Evolutionary conservation across 2,797 vertebrate genomes (phyloP), one percentile per base, ranked within the genome.

Genomic region (Phataginus tricuspis): DNA sequence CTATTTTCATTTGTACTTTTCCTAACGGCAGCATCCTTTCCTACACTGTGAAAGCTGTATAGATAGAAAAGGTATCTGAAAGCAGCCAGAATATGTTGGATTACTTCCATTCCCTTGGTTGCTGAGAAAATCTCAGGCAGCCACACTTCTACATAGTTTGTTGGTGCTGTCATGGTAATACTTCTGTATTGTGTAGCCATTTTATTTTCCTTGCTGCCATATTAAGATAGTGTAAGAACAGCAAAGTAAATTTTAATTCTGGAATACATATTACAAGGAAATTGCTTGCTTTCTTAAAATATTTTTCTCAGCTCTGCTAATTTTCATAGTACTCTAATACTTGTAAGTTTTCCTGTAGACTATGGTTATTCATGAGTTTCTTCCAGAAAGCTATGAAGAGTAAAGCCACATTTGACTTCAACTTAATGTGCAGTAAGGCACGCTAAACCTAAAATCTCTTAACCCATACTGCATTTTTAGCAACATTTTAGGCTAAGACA

Each of bases 171-270:
- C 42, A 27, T 59, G 11, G 59, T 90, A 94, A 94, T 96, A 39
- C 25, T 59, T 94, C 74, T 37, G 31, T 92, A 29, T 93, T 96
- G 61, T 92, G 31, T 86, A 71, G 14, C 27, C 25, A 37, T 91
- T 96, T 72, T 89, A 89, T 94, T 95, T 97, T 90, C 31, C 95
- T 80, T 95, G 21, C 53, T 84, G 29, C 42, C 64, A 45, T 92
- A 77, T 53, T 93, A 86, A 93, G 42, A 39, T 86, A 61, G 3
- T 37, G 4, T 77, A 80, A 74, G 87, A 85, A 86, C 19, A 94
- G 37, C n/a, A 77, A 91, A 80, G 31, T 89, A 25, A 90, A 61
- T 86, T 95, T 68, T 53, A 90, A 85, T 71, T 92, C 64, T 92
- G 37, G 7, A 88, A 55, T 88, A 10, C 18, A 39, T 68, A n/a